phyloP scores from a whole-genome alignment of 2,888 invertebrate species.

The Criorhina ranunculi region DNA sequence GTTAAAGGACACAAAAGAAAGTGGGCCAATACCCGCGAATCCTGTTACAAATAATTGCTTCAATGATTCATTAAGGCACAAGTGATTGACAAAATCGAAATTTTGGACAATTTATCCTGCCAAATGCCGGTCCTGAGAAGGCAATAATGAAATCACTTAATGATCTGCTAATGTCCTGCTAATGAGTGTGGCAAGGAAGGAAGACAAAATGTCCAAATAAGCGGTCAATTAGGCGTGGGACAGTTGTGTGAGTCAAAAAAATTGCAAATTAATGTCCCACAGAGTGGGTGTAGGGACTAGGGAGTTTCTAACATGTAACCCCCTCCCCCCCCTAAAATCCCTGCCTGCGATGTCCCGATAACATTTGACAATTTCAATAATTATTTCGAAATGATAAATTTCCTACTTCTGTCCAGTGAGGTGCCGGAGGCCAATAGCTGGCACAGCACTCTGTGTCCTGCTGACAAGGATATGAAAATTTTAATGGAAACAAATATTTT shows the following conservation, averaged over 20 bases:
- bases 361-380: constrained; percentile 14
- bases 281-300: too few relatives aligned
- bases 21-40: neutral
- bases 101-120: constrained; percentile 50
- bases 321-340: too few relatives aligned
- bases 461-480: constrained; percentile 10
- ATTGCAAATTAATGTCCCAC: too few relatives aligned
- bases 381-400: constrained; percentile 19
- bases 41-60: constrained; percentile 33
- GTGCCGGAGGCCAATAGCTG: neutral
- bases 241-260: too few relatives aligned
- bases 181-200: constrained; percentile 19
- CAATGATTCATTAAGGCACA: constrained; percentile 36
- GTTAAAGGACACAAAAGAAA: constrained; percentile 14
- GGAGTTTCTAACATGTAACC: too few relatives aligned
- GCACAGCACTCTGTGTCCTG: neutral
- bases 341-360: constrained; percentile 13
- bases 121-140: neutral
- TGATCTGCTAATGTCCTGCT: constrained; percentile 47
- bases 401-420: neutral
- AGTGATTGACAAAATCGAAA: constrained; percentile 48
- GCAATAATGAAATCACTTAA: constrained; percentile 39
- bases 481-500: constrained; percentile 22
- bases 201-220: neutral
- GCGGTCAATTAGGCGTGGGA: neutral